Conservation (phyloP, 2,888 invertebrate genomes). For the Cephus nigrinus region DNA sequence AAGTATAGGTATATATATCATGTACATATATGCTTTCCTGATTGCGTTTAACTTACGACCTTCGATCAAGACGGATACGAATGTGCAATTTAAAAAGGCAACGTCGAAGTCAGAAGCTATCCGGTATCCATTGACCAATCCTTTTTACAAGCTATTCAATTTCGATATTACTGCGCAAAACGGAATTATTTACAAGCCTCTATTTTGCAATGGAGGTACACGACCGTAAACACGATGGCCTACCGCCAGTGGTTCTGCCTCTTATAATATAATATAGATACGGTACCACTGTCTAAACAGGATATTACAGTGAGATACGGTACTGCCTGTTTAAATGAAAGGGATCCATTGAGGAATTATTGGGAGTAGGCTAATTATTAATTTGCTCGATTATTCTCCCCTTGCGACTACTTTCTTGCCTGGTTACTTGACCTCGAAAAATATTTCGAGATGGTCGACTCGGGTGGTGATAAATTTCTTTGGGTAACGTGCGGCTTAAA, state of each 20-base stretch:
- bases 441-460: not conserved
- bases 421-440: not conserved
- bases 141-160: slow-evolving; percentile 6
- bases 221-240: not conserved
- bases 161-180: not conserved
- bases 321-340: not conserved
- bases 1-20: no score
- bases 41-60: slow-evolving; percentile 1
- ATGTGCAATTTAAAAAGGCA: not conserved
- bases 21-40: not conserved
- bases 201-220: not conserved
- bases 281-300: not conserved
- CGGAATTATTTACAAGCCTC: slow-evolving; percentile 2
- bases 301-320: not conserved
- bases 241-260: not conserved
- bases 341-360: not conserved
- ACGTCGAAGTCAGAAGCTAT: not conserved
- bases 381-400: not conserved
- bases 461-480: not conserved
- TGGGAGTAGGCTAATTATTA: not conserved
- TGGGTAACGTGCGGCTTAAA: not conserved
- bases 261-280: not conserved
- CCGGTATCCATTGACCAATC: slow-evolving; percentile 2
- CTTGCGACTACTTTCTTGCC: not conserved
- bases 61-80: slow-evolving; percentile 17